phyloP scores from a whole-genome alignment of 2,797 vertebrate genomes.

The Tarsius wallacei region DNA sequence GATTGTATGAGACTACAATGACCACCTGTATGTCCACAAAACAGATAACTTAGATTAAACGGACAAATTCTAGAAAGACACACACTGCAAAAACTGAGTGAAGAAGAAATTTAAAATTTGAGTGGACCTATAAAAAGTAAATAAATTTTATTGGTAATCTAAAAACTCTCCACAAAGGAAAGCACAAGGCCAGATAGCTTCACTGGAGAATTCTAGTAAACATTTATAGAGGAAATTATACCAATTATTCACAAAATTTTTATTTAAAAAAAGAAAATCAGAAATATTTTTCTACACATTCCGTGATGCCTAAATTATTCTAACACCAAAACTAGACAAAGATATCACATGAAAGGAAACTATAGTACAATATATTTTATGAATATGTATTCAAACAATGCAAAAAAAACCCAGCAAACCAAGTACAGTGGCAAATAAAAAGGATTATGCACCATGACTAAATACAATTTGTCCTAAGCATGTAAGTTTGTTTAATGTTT shows the following conservation, averaged over 20 bases:
- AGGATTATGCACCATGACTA: neutral
- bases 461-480: neutral
- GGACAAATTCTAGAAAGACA: neutral
- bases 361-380: neutral
- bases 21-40: neutral
- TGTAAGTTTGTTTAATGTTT: neutral
- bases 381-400: neutral
- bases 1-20: neutral
- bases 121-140: neutral
- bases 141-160: neutral
- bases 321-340: neutral
- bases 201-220: neutral
- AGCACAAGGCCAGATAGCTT: neutral
- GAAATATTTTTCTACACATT: neutral
- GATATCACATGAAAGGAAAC: neutral
- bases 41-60: neutral
- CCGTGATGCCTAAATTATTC: neutral
- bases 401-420: neutral
- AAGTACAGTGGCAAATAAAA: neutral
- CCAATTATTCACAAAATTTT: neutral
- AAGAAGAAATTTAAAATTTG: conserved; percentile 41
- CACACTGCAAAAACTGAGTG: neutral
- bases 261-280: neutral
- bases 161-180: neutral
- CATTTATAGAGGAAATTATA: neutral